Evolutionary conservation across 2,797 vertebrate species (phyloP), one percentile per base, ranked within the genome.

Genomic region (Xiphophorus birchmanni): DNA sequence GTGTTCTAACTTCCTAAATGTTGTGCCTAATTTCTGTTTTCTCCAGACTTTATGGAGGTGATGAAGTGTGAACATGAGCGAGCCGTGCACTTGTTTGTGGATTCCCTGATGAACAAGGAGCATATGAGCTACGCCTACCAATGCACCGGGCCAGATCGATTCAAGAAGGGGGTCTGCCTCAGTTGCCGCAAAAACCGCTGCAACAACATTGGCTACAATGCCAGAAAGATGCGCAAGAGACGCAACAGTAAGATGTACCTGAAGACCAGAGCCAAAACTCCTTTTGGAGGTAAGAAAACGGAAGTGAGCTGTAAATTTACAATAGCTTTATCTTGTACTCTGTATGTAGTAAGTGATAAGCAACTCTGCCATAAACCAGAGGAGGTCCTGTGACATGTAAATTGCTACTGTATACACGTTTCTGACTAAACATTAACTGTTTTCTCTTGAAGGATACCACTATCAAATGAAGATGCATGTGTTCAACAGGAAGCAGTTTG

Each of bases 381-480:
- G 60, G 32, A 63, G 17, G 40, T 17, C 75, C 45, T 50, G 35
- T 73, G 56, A 7, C 5, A 40, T 45, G 44, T 80, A 67, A 81
- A 76, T 65, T 65, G 74, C 79, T 74, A 65, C 77, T 76, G 32
- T 15, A 29, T 45, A 73, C 72, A 54, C 4, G 23, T 23, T 26
- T 10, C 37, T 32, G 12, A 17, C 84, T 42, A 63, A 76, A 5
- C 47, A 72, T 71, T 72, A 80, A 91, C 71, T 12, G 29, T 47
- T 84, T 32, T 73, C 21, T 50, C 29, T 74, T 78, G 13, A 77
- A 96, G 98, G 99, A 60, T 99, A 96, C 91, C 98, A 99, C 79
- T 99, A 99, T 83, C 98, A 99, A 94, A 96, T 99, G 97, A 99
- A 99, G 94, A 97, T 99, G 95, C 98, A 99, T 0, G 94, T 99